A percentile compares a stretch with the other conserved stretches of the same genome.
phyloP scores from a whole-genome alignment of 2,888 invertebrate genomes.

The Daptonema setosum region DNA sequence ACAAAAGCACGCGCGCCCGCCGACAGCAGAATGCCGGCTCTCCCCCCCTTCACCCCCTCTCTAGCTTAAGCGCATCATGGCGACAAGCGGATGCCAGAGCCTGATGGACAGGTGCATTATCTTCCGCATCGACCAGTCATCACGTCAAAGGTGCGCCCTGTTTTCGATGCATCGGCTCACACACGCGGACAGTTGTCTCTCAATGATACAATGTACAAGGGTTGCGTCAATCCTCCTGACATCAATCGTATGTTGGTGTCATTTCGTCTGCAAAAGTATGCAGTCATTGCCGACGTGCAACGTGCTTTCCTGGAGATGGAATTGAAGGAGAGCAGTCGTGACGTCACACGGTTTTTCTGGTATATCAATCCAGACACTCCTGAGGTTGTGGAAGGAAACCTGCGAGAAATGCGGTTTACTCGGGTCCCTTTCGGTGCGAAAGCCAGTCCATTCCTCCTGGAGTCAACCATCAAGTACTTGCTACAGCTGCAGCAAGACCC shows the following conservation, averaged over 20 bases:
- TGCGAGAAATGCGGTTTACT: conserved; percentile 7
- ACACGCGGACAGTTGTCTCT: conserved; percentile 2
- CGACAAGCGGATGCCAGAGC: background rate
- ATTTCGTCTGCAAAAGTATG: conserved; percentile 1
- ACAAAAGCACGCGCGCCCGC: too few relatives aligned
- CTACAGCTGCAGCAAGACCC: conserved; percentile 1
- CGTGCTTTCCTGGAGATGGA: conserved; percentile 11
- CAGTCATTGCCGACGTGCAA: conserved; percentile 9
- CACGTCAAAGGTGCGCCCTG: conserved; percentile 13
- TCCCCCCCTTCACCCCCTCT: too few relatives aligned
- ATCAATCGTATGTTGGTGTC: conserved; percentile 10
- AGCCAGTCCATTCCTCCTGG: conserved; percentile 10
- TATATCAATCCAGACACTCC: conserved; percentile 6
- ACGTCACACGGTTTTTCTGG: conserved; percentile 11
- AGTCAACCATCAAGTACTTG: conserved; percentile 8
- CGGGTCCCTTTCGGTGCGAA: conserved; percentile 11
- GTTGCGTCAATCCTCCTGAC: conserved; percentile 9
- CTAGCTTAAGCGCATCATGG: too few relatives aligned
- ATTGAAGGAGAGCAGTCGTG: conserved; percentile 7
- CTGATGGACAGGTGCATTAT: conserved; percentile 7
- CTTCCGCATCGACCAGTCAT: conserved; percentile 12
- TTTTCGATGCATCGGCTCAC: conserved; percentile 12
- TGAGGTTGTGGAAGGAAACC: conserved; percentile 2
- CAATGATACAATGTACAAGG: conserved; percentile 11
- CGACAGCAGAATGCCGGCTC: too few relatives aligned